Evolutionary conservation across 2,797 vertebrate species (phyloP).

Genomic region (Rhinella marina): DNA sequence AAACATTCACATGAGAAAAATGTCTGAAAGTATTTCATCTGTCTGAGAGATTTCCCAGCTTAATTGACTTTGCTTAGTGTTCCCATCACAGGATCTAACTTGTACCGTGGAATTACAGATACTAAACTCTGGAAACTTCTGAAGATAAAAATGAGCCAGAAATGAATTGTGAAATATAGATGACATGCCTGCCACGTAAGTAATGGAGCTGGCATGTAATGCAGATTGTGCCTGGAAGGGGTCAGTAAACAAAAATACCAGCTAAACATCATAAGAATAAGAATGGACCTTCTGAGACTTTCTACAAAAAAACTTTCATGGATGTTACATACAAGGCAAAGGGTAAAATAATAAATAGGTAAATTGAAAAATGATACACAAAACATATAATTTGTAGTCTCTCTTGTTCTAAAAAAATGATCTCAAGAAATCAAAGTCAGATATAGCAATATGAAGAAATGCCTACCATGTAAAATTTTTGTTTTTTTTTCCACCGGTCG

Average conservation of each 20-base stretch:
- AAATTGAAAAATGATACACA: too few relatives aligned
- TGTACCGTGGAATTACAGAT: constrained; percentile 71
- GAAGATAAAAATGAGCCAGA: constrained; percentile 69
- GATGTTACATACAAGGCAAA: not conserved
- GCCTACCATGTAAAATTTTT: too few relatives aligned
- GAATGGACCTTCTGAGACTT: not conserved
- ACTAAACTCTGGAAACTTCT: constrained; percentile 74
- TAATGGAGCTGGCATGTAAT: constrained; percentile 20
- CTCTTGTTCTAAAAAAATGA: too few relatives aligned
- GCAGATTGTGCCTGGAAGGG: not conserved
- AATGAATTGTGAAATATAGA: constrained; percentile 59
- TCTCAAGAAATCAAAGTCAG: too few relatives aligned
- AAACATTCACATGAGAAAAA: constrained; percentile 83
- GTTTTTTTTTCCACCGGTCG: too few relatives aligned
- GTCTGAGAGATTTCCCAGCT: constrained; percentile 87
- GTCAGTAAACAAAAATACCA: not conserved
- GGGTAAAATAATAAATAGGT: too few relatives aligned
- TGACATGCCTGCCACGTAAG: constrained; percentile 28
- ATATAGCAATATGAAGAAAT: too few relatives aligned
- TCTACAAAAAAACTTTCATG: not conserved
- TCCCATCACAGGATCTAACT: constrained; percentile 86
- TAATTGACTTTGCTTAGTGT: constrained; percentile 77
- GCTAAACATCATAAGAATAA: not conserved
- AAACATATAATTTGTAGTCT: too few relatives aligned
- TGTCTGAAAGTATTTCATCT: constrained; percentile 77